Conservation (phyloP, 2,888 invertebrate species). For the Zele albiditarsus region DNA sequence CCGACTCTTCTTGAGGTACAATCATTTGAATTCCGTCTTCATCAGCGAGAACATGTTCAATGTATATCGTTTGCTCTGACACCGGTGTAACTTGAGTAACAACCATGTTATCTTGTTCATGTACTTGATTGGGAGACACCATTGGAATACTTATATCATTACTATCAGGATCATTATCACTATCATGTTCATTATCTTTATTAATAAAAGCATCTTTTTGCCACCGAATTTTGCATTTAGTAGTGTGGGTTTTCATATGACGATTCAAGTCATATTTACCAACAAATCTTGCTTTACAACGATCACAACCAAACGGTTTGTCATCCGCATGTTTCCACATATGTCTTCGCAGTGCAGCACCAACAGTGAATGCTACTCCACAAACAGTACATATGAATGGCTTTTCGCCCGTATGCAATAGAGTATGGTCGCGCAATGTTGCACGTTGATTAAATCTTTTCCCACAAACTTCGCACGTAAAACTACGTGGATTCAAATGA, state of each 20-base stretch:
- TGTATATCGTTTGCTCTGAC: constrained; percentile 52
- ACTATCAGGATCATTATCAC: constrained; percentile 28
- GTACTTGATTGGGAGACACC: constrained; percentile 44
- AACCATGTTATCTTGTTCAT: constrained; percentile 45
- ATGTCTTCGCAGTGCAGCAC: constrained; percentile 67
- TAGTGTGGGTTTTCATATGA: constrained; percentile 66
- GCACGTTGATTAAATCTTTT: constrained; percentile 70
- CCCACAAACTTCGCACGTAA: constrained; percentile 68
- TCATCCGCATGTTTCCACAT: constrained; percentile 65
- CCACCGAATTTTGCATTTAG: constrained; percentile 52
- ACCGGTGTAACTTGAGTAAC: constrained; percentile 11
- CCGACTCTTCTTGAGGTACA: constrained; percentile 61
- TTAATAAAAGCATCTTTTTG: constrained; percentile 36
- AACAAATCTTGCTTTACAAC: constrained; percentile 65
- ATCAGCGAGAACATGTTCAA: constrained; percentile 63
- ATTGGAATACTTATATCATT: constrained; percentile 43
- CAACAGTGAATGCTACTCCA: constrained; percentile 67
- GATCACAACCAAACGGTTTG: constrained; percentile 67
- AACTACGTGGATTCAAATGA: constrained; percentile 67
- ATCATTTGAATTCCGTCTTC: constrained; percentile 59
- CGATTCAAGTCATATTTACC: constrained; percentile 68
- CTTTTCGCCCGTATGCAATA: constrained; percentile 69
- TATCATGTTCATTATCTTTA: constrained; percentile 2
- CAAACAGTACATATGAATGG: constrained; percentile 68
- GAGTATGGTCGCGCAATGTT: constrained; percentile 66